A percentile compares a stretch with the other conserved stretches of the same genome.
These are phyloP conservation scores for Formicarius rufipectus DNA, from an alignment of 2,113 vertebrate genomes.

Conservation along the genomic window DNA sequence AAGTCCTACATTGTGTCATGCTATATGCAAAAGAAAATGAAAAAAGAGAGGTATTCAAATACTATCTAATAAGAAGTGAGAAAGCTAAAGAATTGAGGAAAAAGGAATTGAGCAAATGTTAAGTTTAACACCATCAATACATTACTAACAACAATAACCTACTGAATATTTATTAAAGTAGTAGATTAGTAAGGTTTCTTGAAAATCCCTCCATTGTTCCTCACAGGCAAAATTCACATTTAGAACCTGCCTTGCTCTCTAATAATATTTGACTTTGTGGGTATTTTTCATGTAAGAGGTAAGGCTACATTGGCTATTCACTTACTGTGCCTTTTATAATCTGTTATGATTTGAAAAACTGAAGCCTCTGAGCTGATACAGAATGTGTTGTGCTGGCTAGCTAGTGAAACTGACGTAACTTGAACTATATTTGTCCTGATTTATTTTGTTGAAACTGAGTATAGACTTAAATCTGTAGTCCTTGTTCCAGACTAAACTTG, in stretches of 20 bases:
- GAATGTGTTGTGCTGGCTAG: background rate
- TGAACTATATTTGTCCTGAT: background rate
- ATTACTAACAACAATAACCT: background rate
- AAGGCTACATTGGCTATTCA: background rate
- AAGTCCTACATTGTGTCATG: background rate
- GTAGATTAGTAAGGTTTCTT: background rate
- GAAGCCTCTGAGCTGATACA: background rate
- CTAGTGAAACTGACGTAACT: background rate
- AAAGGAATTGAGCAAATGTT: background rate
- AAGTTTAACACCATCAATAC: background rate
- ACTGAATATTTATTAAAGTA: slow-evolving; percentile 24
- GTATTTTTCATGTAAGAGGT: background rate
- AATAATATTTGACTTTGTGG: background rate
- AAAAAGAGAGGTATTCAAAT: background rate
- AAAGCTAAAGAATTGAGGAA: background rate
- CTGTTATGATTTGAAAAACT: background rate
- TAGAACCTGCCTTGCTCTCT: background rate
- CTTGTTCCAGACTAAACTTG: background rate
- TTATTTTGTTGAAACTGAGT: background rate
- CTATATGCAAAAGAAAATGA: slow-evolving; percentile 26
- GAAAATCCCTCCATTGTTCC: background rate
- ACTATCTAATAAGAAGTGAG: slow-evolving; percentile 18
- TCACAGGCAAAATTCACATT: background rate
- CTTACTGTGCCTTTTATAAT: background rate
- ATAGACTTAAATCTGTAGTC: background rate